phyloP scores from a whole-genome alignment of 2,888 invertebrate genomes.

The Hypolimnas misippus region DNA sequence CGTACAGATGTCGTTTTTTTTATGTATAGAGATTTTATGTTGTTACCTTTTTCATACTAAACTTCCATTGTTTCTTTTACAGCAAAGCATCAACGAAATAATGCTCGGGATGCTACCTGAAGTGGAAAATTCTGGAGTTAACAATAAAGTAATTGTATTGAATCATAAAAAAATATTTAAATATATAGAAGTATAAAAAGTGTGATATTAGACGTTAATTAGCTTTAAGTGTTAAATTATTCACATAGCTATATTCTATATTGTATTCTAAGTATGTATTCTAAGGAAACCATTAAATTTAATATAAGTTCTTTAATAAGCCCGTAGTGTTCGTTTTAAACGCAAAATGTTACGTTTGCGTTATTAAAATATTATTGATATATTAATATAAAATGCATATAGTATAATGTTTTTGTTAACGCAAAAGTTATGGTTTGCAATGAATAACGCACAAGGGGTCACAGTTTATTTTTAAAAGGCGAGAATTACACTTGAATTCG shows the following conservation, averaged over 20 bases:
- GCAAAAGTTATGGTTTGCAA: not conserved
- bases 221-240: conserved; percentile 74
- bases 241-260: conserved; percentile 42
- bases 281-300: conserved; percentile 2
- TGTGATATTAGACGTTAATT: conserved; percentile 77
- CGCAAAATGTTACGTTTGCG: not conserved
- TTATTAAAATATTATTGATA: too few species aligned
- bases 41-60: conserved; percentile 17
- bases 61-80: conserved; percentile 57
- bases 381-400: not conserved
- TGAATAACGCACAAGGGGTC: too few species aligned
- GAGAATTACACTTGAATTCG: too few species aligned
- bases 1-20: not conserved
- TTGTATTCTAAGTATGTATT: conserved; percentile 2
- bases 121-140: conserved; percentile 15
- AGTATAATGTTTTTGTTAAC: not conserved
- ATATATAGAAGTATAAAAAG: conserved; percentile 51
- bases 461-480: too few species aligned
- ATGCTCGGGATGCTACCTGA: conserved; percentile 75
- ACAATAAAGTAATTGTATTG: conserved; percentile 7
- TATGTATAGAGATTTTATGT: not conserved
- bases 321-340: not conserved
- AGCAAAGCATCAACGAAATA: conserved; percentile 81
- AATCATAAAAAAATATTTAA: conserved; percentile 32
- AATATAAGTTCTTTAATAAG: not conserved